These are phyloP conservation scores for Torymus tubicola DNA, from an alignment of 2,888 invertebrate species.

Conservation along the genomic window DNA sequence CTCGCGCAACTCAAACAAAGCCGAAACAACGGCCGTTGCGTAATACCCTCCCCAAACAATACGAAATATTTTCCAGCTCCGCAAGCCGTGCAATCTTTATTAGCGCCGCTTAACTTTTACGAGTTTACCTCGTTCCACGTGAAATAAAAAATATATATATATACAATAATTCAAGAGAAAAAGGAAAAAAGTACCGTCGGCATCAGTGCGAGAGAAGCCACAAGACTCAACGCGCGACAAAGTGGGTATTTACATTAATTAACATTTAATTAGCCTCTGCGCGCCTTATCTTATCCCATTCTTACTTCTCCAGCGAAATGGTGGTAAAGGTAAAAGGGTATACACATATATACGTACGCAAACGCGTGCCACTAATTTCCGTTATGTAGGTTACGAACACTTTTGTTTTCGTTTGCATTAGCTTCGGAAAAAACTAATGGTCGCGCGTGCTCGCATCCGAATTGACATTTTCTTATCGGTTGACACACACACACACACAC, in stretches of 20 bases:
- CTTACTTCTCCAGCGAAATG: background rate
- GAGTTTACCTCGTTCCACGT: too few species aligned
- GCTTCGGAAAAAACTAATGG: background rate
- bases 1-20: background rate
- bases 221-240: background rate
- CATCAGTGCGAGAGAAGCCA: too few species aligned
- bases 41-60: constrained; percentile 13
- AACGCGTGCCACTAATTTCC: background rate
- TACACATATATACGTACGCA: too few species aligned
- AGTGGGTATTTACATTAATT: constrained; percentile 42
- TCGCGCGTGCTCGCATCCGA: too few species aligned
- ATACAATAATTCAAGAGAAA: too few species aligned
- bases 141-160: too few species aligned
- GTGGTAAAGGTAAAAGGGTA: background rate
- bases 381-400: constrained; percentile 11
- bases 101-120: background rate
- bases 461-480: too few species aligned
- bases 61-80: background rate
- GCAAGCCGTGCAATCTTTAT: constrained; percentile 12
- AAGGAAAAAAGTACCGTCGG: too few species aligned
- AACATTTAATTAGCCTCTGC: constrained; percentile 31
- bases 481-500: too few species aligned
- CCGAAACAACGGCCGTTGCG: background rate
- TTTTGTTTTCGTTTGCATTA: constrained; percentile 28
- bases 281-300: constrained; percentile 32